Percentiles rank a stretch among this genome's conserved stretches.
Conservation (phyloP, 2,113 vertebrate species). For the Cisticola juncidis region DNA sequence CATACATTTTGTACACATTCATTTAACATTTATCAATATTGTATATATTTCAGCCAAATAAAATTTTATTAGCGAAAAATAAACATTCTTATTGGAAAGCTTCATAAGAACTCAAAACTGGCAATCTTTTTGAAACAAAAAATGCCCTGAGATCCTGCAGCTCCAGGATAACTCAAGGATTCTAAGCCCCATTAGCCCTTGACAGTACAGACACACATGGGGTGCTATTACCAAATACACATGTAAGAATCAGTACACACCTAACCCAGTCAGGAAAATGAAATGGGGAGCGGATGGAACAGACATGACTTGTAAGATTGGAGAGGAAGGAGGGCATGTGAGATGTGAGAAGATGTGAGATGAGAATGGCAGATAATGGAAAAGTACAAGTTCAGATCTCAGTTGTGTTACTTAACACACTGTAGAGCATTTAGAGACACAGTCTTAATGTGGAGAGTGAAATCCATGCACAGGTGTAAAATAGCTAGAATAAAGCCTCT, state of each 20-base stretch:
- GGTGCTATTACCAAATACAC: not conserved
- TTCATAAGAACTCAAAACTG: not conserved
- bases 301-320: rapidly evolving
- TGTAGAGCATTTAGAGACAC: not conserved
- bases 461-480: not conserved
- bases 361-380: not conserved
- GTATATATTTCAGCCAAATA: constrained; percentile 27
- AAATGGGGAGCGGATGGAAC: rapidly evolving
- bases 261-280: not conserved
- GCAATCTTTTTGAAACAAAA: not conserved
- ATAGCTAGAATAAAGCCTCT: not conserved
- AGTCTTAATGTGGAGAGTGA: not conserved
- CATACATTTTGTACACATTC: not conserved
- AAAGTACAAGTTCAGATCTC: not conserved
- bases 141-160: not conserved
- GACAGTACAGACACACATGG: not conserved
- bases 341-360: not conserved
- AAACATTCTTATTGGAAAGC: constrained; percentile 11
- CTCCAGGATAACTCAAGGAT: not conserved
- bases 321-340: not conserved
- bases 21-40: constrained; percentile 48
- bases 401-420: not conserved
- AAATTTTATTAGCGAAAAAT: constrained; percentile 4
- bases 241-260: not conserved
- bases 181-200: not conserved